phyloP scores from a whole-genome alignment of 2,113 vertebrate species.

The Ceyx melanurus region DNA sequence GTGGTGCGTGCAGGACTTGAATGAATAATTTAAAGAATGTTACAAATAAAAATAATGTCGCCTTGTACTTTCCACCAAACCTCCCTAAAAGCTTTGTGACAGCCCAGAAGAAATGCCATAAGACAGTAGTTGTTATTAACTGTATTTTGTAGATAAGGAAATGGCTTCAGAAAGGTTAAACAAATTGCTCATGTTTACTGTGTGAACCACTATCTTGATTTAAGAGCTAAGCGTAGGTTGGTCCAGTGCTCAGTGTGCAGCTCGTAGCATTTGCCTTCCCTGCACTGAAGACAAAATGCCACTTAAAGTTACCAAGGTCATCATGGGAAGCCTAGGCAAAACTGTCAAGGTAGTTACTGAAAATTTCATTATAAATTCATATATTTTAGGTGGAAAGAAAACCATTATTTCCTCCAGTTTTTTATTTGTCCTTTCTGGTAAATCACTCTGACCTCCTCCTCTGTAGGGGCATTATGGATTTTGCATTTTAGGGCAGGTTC shows the following conservation, averaged over 20 bases:
- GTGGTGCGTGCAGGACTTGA: background rate
- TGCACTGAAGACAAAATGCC: background rate
- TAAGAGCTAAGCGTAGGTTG: background rate
- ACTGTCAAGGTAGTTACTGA: background rate
- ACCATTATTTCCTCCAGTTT: background rate
- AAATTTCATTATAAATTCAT: background rate
- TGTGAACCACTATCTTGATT: background rate
- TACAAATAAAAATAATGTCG: constrained; percentile 29
- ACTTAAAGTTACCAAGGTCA: background rate
- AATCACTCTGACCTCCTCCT: background rate
- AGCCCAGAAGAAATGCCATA: constrained; percentile 7
- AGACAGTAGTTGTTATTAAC: constrained; percentile 26
- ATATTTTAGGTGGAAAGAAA: background rate
- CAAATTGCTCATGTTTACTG: background rate
- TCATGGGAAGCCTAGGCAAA: background rate
- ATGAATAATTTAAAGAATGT: constrained; percentile 53
- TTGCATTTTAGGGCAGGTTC: background rate
- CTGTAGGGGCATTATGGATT: background rate
- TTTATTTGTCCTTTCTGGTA: background rate
- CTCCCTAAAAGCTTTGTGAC: constrained; percentile 33
- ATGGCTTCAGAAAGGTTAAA: constrained; percentile 44
- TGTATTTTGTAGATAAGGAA: constrained; percentile 32
- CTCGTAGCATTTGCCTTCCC: background rate
- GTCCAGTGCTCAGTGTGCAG: background rate
- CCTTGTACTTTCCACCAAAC: constrained; percentile 2